Conservation (phyloP, 2,113 vertebrate genomes). For the Nothocercus nigrocapillus region DNA sequence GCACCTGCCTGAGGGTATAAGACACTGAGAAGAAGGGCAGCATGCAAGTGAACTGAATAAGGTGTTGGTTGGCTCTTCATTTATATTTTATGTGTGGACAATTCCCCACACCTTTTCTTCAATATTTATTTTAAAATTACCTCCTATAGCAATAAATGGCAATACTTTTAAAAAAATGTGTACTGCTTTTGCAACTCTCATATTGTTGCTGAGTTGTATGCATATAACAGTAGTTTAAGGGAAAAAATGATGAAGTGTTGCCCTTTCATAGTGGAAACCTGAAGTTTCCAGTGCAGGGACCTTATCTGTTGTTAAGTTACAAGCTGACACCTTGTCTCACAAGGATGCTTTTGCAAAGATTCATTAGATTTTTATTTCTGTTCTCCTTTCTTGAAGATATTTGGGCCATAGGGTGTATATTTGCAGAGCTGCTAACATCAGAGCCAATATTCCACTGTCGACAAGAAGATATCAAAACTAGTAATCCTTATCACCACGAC, state of each 20-base stretch:
- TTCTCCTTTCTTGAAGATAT: conserved; percentile 87
- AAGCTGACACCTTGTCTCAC: neutral
- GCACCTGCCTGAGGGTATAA: neutral
- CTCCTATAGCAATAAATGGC: neutral
- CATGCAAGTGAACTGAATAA: neutral
- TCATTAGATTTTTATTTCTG: conserved; percentile 70
- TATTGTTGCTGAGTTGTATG: neutral
- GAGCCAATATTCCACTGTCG: conserved; percentile 99
- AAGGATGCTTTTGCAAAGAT: conserved; percentile 71
- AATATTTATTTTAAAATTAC: neutral
- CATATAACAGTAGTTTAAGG: neutral
- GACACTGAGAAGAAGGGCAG: neutral
- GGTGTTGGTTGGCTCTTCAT: neutral
- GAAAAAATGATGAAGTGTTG: neutral
- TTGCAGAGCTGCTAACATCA: conserved; percentile 98
- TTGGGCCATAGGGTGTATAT: conserved; percentile 99
- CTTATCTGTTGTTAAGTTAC: neutral
- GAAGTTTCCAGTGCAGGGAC: neutral
- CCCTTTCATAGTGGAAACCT: neutral
- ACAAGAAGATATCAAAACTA: conserved; percentile 99
- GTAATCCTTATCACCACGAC: conserved; percentile 99
- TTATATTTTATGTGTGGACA: neutral
- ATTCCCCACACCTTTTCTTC: neutral
- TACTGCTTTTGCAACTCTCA: neutral
- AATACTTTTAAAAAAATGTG: neutral